A percentile compares a stretch with the other conserved stretches of the same genome.
phyloP scores from a whole-genome alignment of 2,113 vertebrate species.

The Verasper variegatus region DNA sequence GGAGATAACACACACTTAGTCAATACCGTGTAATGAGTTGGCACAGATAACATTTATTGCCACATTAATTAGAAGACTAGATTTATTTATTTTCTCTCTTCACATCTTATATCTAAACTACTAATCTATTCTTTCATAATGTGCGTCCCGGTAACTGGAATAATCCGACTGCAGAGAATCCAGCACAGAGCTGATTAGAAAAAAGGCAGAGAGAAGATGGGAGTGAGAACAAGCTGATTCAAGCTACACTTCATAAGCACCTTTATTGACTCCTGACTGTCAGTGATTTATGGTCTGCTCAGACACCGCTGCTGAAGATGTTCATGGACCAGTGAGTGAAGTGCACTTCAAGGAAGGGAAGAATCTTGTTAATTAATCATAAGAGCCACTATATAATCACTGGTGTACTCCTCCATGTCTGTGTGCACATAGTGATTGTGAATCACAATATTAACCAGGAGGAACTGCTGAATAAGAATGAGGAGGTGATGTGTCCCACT shows the following conservation, averaged over 20 bases:
- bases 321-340: constrained; percentile 9
- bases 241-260: constrained; percentile 32
- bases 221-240: not conserved
- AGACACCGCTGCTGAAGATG: not conserved
- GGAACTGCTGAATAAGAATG: not conserved
- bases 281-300: constrained; percentile 30
- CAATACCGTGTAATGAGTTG: no score
- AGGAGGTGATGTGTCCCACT: not conserved
- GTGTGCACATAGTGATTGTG: not conserved
- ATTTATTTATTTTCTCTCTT: not conserved
- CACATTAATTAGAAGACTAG: not conserved
- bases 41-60: not conserved
- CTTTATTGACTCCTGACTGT: constrained; percentile 32
- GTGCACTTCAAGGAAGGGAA: not conserved
- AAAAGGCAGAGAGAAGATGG: no score
- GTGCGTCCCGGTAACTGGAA: no score
- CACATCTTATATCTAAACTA: no score
- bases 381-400: constrained; percentile 1
- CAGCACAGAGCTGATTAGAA: no score
- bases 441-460: not conserved
- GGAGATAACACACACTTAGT: constrained; percentile 22
- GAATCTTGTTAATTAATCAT: not conserved
- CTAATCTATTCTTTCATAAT: not conserved
- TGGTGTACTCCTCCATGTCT: constrained; percentile 2
- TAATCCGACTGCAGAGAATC: no score